Percentiles rank a stretch among this genome's conserved stretches.
Evolutionary conservation across 2,888 invertebrate species (phyloP).

Genomic region (Amiota communis): DNA sequence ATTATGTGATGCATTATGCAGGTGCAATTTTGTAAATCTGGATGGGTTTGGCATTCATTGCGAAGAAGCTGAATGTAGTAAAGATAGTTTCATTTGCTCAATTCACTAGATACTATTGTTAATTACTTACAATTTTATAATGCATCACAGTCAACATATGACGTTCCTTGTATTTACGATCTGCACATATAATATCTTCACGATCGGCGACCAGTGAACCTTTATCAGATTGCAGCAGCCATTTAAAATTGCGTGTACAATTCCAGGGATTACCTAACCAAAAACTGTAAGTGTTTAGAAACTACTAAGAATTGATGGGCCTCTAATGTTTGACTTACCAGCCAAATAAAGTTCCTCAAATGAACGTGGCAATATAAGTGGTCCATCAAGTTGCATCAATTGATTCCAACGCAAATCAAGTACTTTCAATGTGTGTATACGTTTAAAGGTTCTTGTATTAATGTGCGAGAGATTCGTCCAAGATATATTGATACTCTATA

Average conservation of each 20-base stretch:
- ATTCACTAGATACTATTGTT: background rate
- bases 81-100: too few relatives aligned
- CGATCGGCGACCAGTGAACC: conserved; percentile 65
- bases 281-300: background rate
- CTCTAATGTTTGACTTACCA: conserved; percentile 51
- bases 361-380: conserved; percentile 59
- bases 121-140: conserved; percentile 65
- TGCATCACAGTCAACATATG: conserved; percentile 69
- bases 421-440: conserved; percentile 60
- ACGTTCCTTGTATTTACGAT: conserved; percentile 69
- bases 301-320: background rate
- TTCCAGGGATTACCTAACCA: conserved; percentile 70
- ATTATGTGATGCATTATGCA: conserved; percentile 71
- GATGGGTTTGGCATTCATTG: conserved; percentile 66
- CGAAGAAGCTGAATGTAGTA: conserved; percentile 54
- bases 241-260: conserved; percentile 71
- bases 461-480: conserved; percentile 71
- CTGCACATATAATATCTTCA: conserved; percentile 66
- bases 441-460: conserved; percentile 66
- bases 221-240: conserved; percentile 68
- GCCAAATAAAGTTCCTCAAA: conserved; percentile 67
- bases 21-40: conserved; percentile 69
- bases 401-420: conserved; percentile 72
- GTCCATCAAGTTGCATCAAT: conserved; percentile 68
- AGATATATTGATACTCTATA: conserved; percentile 71